Conservation (phyloP, 2,797 vertebrate species). For the Hybognathus amarus region DNA sequence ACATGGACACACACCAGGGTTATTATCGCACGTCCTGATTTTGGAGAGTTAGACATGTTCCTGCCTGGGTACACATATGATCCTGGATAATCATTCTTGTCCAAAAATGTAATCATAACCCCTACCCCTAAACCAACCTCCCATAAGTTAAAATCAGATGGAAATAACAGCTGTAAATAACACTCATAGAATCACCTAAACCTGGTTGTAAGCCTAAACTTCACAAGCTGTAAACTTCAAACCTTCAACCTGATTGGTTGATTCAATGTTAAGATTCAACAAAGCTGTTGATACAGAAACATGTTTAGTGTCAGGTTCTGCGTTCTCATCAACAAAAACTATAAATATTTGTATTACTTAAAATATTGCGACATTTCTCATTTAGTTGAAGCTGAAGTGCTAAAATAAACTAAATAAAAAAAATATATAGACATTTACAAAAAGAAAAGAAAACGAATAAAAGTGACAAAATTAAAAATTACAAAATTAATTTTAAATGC, state of each 20-base stretch:
- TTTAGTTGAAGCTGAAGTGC: background rate
- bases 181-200: background rate
- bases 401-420: background rate
- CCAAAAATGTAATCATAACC: background rate
- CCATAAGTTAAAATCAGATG: background rate
- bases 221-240: background rate
- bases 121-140: too few species aligned
- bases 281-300: background rate
- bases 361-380: background rate
- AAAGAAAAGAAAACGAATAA: background rate
- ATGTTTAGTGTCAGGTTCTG: background rate
- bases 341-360: background rate
- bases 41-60: too few species aligned
- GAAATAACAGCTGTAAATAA: background rate
- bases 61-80: too few species aligned
- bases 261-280: background rate
- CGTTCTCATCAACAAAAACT: background rate
- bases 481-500: too few species aligned
- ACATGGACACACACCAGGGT: background rate
- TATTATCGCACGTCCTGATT: too few species aligned
- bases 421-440: background rate
- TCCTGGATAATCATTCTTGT: background rate
- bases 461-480: too few species aligned
- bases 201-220: background rate
- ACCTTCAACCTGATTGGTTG: background rate